phyloP scores from a whole-genome alignment of 2,797 vertebrate genomes.

The Gallinago nigripennis region DNA sequence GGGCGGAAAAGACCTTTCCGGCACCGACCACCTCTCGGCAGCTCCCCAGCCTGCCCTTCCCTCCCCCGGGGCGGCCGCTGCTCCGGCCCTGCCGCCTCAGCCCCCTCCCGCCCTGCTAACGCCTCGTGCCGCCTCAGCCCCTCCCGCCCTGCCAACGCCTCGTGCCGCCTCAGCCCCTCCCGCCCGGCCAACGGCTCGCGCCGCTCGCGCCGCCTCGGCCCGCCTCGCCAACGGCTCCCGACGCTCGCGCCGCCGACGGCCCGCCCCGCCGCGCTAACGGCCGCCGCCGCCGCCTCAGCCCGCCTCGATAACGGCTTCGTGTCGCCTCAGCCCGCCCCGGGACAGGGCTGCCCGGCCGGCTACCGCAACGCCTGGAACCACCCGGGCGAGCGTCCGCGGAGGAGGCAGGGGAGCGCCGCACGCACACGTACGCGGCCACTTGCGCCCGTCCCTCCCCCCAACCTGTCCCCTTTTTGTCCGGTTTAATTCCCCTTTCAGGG shows the following conservation, averaged over 20 bases:
- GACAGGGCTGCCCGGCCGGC: too few species aligned
- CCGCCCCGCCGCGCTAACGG: neutral
- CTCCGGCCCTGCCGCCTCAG: neutral
- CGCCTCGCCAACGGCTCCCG: too few species aligned
- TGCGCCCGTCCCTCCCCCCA: neutral
- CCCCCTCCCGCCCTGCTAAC: too few species aligned
- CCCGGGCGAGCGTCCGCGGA: neutral
- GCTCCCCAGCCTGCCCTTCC: fast-evolving
- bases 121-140: neutral
- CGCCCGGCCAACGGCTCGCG: too few species aligned
- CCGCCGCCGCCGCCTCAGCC: neutral
- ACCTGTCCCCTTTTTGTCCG: neutral
- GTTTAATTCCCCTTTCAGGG: neutral
- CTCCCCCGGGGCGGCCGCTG: neutral
- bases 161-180: neutral
- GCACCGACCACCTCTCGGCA: fast-evolving
- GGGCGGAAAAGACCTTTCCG: fast-evolving
- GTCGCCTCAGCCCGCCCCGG: neutral
- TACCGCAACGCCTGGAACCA: too few species aligned
- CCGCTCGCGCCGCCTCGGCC: neutral
- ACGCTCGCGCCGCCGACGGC: too few species aligned
- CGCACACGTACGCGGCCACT: neutral
- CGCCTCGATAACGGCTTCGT: too few species aligned
- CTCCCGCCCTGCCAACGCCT: too few species aligned
- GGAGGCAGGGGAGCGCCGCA: neutral